Evolutionary conservation across 1,140 invertebrate species (phyloP).

Genomic region (Aporrectodea caliginosa): DNA sequence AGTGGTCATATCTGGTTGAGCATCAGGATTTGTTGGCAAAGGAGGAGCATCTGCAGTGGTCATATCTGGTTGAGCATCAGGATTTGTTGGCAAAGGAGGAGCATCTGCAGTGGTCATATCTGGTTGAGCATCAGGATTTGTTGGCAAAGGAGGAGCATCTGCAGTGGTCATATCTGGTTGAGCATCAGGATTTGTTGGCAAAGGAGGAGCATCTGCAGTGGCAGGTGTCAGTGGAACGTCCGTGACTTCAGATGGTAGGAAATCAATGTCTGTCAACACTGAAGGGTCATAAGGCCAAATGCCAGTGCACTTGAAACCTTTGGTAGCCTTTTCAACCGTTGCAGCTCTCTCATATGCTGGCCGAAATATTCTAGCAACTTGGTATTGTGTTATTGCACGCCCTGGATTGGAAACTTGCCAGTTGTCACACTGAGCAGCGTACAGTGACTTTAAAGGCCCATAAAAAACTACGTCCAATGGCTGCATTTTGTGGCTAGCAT

Average conservation of each 20-base stretch:
- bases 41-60: too few relatives aligned
- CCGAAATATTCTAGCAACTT: slow-evolving; percentile 53
- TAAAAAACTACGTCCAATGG: slow-evolving; percentile 37
- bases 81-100: too few relatives aligned
- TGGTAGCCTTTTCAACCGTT: slow-evolving; percentile 53
- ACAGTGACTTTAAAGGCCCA: slow-evolving; percentile 38
- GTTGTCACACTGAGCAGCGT: slow-evolving; percentile 52
- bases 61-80: too few relatives aligned
- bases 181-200: too few relatives aligned
- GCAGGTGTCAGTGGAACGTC: too few relatives aligned
- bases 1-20: too few relatives aligned
- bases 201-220: too few relatives aligned
- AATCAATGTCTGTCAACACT: slow-evolving; percentile 32
- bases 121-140: too few relatives aligned
- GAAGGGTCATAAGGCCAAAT: slow-evolving; percentile 39
- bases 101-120: too few relatives aligned
- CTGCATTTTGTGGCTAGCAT: slow-evolving; percentile 40
- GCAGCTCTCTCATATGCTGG: slow-evolving; percentile 49
- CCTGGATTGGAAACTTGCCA: slow-evolving; percentile 55
- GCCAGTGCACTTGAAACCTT: slow-evolving; percentile 53
- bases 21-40: too few relatives aligned
- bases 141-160: too few relatives aligned
- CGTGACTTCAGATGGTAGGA: slow-evolving; percentile 27
- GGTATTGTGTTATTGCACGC: slow-evolving; percentile 58
- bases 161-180: too few relatives aligned